A percentile compares a stretch with the other conserved stretches of the same genome.
These are phyloP conservation scores for Meiosimyza decipiens DNA, from an alignment of 2,888 invertebrate species.

Conservation along the genomic window DNA sequence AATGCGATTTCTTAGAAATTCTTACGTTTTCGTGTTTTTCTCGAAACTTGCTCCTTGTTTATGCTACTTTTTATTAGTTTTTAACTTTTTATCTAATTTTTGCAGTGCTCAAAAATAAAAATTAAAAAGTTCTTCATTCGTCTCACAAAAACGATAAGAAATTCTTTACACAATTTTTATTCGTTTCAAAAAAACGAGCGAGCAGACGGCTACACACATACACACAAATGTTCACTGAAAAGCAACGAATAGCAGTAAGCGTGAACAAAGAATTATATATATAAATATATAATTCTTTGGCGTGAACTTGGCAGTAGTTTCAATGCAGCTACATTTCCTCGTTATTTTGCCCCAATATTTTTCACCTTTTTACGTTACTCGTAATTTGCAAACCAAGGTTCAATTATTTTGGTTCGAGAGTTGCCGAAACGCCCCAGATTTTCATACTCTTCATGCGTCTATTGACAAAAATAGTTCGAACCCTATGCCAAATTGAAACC, in stretches of 20 bases:
- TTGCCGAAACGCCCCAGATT: too few relatives aligned
- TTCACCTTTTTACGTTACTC: too few relatives aligned
- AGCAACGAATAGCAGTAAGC: constrained; percentile 45
- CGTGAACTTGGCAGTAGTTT: constrained; percentile 57
- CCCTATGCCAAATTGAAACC: too few relatives aligned
- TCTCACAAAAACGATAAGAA: constrained; percentile 34
- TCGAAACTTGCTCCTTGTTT: constrained; percentile 10
- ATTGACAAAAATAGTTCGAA: too few relatives aligned
- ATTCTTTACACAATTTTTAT: constrained; percentile 44
- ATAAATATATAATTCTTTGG: too few relatives aligned
- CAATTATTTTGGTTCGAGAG: too few relatives aligned
- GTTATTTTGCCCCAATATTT: too few relatives aligned
- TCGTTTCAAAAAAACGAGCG: constrained; percentile 38
- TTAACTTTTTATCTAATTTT: constrained; percentile 31
- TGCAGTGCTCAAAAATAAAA: constrained; percentile 32
- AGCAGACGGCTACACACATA: constrained; percentile 16
- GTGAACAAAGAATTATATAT: too few relatives aligned
- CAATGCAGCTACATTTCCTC: constrained; percentile 22
- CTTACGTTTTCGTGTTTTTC: constrained; percentile 24
- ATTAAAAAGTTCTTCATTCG: constrained; percentile 33
- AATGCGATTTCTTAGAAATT: constrained; percentile 1
- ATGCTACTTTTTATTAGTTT: not conserved
- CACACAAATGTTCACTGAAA: not conserved
- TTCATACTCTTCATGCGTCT: too few relatives aligned
- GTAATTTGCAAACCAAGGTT: too few relatives aligned